Base-by-base conservation (phyloP, 2,888 invertebrate species). In the Cordylochernes scorpioides region DNA sequence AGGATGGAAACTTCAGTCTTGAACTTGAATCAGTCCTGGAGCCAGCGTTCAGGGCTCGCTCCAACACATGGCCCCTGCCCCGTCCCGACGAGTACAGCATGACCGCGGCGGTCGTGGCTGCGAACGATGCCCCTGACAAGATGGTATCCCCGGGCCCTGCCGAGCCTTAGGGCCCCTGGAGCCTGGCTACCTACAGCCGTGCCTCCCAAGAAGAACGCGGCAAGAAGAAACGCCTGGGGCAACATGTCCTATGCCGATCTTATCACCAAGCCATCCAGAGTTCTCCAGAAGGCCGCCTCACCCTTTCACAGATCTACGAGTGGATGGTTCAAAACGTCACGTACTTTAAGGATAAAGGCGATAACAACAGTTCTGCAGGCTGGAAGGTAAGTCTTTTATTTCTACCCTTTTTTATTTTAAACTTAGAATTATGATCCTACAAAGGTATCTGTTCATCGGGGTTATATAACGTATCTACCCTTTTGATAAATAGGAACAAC, bases 301-400 rank as follows among this genome's bases (percentile, higher is more conserved):
- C 97, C 3, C 62, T 97, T 45, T 84, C 88, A 34, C 94, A 99
- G 61, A 94, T 97, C 50, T 97, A 97, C 64, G 97, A 97, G 59
- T 99, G 94, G 94, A 97, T 97, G 91, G 91, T 97, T 37, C 82
- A 86, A 57, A 94, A 97, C 57, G 88, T 99, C 49, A 73, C 88
- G 46, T 97, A 91, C 60, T 97, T 97, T 66, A 88, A 91, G 61
- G 94, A 97, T 61, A 97, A 97, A 57, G 94, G 94, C 24, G 97
- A 99, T 59, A 86, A 80, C 55, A 97, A 91, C 58, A 88, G 88
- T 51, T 94, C 94, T 34, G 97, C 97, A 39, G 97, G 97, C 51
- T 97, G 97, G 97, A 99, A 99, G 88, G 97, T 97, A 56, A 63
- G 71, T 57, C 33, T 24, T 18, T n/a, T 22, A 14, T 22, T 13